Evolutionary conservation across 2,888 invertebrate species (phyloP), one percentile per base, ranked within the genome.

Genomic region (Cactoblastis cactorum): DNA sequence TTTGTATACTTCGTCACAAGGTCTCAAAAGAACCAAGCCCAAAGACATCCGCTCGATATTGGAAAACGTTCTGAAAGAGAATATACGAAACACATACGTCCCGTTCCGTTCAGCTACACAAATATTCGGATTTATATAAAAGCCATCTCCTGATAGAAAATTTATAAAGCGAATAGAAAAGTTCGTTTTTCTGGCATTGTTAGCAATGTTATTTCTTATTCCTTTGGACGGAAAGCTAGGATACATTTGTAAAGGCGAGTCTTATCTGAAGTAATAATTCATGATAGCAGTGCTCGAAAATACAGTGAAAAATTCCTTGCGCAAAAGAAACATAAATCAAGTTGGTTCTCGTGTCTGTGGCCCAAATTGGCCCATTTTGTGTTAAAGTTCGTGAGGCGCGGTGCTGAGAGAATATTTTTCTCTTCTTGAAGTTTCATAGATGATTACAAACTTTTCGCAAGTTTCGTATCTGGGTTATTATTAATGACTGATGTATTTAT

Each of bases 281-380:
- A 58, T 53, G 56, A 52, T 47, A 53, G 55, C 55, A 57, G 52
- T 49, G 46, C 46, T 54, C 52, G 49, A 49, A 54, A 57, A 57
- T 54, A 53, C 56, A 53, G 55, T 56, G 62, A 62, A 64, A 64
- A 65, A 65, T 65, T 65, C 58, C 64, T 59, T 54, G 38, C 58
- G 55, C 58, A 57, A 63, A 68, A 64, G 62, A 51, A 55, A 54
- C 60, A 65, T 72, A 70, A 71, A 71, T 71, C 68, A 68, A 58
- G 57, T 56, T 9, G 14, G 3, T 38, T 38, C 49, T 38, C 37
- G 35, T 11, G 34, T 37, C 12, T 45, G 43, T 50, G 49, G 49
- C 48, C 12, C 48, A 54, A 58, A 58, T 53, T 51, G 52, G 49
- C 12, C 47, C 53, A 32, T 53, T 35, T 46, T 50, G 49, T 32